These are phyloP conservation scores for Nothoprocta pentlandii DNA, from an alignment of 2,113 vertebrate species.

Conservation along the genomic window DNA sequence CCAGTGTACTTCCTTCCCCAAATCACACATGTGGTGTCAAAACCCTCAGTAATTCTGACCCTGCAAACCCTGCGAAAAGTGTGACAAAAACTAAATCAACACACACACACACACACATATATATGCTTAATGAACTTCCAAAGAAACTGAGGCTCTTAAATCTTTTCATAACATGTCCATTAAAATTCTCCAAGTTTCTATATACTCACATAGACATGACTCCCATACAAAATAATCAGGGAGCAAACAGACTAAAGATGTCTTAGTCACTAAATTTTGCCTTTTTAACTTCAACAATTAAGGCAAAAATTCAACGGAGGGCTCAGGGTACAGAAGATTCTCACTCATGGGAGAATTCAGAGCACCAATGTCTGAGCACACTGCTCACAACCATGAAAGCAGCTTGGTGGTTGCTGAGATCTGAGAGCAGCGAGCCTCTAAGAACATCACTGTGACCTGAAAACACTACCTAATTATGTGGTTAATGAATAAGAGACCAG, in stretches of 20 bases:
- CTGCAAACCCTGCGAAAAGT: neutral
- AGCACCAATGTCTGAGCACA: neutral
- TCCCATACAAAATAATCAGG: accelerated
- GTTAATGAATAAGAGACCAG: neutral
- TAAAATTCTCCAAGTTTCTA: neutral
- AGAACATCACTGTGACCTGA: neutral
- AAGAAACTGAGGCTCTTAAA: neutral
- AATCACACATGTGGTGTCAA: neutral
- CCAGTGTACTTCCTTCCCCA: neutral
- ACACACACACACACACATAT: accelerated
- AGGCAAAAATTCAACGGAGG: neutral
- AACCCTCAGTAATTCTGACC: neutral
- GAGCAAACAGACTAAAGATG: neutral
- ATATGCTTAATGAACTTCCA: neutral
- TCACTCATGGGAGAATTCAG: neutral
- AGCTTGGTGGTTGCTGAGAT: neutral
- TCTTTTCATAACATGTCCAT: neutral
- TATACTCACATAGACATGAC: accelerated
- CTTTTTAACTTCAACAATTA: neutral
- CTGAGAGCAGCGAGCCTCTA: neutral
- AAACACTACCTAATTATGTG: neutral
- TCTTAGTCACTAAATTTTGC: neutral
- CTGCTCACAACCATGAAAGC: neutral
- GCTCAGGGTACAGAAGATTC: neutral
- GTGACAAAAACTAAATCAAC: neutral